phyloP scores from a whole-genome alignment of 1,140 invertebrate genomes.

The Drosophila parvula region DNA sequence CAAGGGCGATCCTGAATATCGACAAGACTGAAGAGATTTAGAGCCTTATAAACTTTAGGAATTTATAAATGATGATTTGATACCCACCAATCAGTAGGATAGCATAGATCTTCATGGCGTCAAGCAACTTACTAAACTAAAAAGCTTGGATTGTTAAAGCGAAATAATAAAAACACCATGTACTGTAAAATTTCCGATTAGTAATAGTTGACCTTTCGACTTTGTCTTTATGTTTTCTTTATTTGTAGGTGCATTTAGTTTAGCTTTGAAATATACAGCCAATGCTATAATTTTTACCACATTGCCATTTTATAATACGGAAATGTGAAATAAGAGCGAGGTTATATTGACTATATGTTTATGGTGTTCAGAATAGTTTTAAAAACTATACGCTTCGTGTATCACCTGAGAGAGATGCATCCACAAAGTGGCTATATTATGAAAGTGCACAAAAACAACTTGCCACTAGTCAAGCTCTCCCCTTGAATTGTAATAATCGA shows the following conservation, averaged over 20 bases:
- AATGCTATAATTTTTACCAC: no score
- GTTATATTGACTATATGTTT: background rate
- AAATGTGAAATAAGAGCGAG: background rate
- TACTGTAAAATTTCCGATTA: background rate
- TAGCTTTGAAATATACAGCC: no score
- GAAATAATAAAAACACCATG: no score
- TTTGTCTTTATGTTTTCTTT: no score
- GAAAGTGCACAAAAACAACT: background rate
- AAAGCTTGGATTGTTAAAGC: background rate
- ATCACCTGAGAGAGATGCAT: background rate
- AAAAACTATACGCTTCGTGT: background rate
- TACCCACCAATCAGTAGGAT: slow-evolving; percentile 1
- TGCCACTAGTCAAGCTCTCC: background rate
- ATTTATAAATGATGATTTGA: no score
- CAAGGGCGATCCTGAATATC: background rate
- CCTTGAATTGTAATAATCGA: slow-evolving; percentile 1
- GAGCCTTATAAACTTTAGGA: background rate
- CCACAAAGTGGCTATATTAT: background rate
- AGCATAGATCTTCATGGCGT: background rate
- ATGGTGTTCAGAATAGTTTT: no score
- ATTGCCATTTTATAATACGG: no score
- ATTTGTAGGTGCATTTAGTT: no score
- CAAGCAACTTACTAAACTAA: no score
- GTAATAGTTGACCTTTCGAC: background rate
- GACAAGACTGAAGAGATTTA: background rate